Percentiles rank a stretch among this genome's conserved stretches.
These are phyloP conservation scores for Achlya flavicornis DNA, from an alignment of 2,888 invertebrate genomes.

Conservation along the genomic window DNA sequence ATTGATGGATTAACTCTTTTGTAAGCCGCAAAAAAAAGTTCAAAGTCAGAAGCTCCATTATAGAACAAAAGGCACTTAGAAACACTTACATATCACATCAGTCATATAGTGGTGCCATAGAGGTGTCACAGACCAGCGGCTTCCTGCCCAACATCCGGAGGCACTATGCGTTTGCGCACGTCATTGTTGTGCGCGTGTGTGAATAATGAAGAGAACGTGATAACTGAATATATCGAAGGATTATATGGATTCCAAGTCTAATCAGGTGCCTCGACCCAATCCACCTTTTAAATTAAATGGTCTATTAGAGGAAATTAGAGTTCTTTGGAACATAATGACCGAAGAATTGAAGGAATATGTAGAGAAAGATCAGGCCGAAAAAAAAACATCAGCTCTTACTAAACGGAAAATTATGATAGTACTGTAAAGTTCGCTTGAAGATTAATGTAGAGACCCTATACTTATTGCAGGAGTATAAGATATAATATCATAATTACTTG, in stretches of 20 bases:
- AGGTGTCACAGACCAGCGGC: constrained; percentile 53
- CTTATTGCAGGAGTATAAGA: too few relatives aligned
- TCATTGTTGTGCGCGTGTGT: constrained; percentile 33
- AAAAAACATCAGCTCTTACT: too few relatives aligned
- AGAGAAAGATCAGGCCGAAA: too few relatives aligned
- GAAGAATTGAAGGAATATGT: too few relatives aligned
- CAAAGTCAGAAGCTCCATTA: background rate
- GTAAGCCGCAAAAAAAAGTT: background rate
- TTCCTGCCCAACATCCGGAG: constrained; percentile 71
- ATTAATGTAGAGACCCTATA: too few relatives aligned
- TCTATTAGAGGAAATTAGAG: too few relatives aligned
- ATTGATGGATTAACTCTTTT: too few relatives aligned
- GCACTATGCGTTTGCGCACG: constrained; percentile 42
- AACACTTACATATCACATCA: constrained; percentile 22
- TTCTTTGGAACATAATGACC: too few relatives aligned
- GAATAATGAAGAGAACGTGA: constrained; percentile 9
- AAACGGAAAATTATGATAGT: too few relatives aligned
- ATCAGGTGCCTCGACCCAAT: background rate
- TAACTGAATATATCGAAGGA: background rate
- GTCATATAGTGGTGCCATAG: constrained; percentile 21
- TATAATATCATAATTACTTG: too few relatives aligned
- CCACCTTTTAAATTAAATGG: too few relatives aligned
- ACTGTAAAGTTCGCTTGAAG: too few relatives aligned
- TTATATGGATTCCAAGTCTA: background rate
- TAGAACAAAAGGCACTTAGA: background rate